Evolutionary conservation across 2,113 vertebrate genomes (phyloP).

Genomic region (Vulpes vulpes): DNA sequence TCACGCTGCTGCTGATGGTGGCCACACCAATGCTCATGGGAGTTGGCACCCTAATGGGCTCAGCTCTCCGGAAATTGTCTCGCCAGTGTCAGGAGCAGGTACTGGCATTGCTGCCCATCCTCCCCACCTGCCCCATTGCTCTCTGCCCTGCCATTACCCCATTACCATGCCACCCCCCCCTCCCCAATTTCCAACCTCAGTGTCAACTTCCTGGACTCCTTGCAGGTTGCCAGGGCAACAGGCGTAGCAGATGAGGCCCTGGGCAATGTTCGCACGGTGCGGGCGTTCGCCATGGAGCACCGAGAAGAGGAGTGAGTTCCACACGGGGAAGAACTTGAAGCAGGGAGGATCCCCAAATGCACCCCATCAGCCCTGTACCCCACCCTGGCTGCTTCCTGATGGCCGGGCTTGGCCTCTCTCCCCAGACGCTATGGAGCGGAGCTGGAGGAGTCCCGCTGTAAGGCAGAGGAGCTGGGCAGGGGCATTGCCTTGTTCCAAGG

Average conservation of each 20-base stretch:
- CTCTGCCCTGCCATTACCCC: neutral
- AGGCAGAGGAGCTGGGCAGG: conserved; percentile 93
- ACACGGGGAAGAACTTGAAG: accelerated
- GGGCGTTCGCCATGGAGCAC: conserved; percentile 97
- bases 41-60: conserved; percentile 91
- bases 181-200: accelerated
- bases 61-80: conserved; percentile 93
- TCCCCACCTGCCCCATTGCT: neutral
- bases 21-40: conserved; percentile 93
- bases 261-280: conserved; percentile 95
- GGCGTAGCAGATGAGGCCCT: conserved; percentile 95
- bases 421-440: conserved; percentile 91
- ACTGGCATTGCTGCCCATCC: accelerated
- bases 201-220: neutral
- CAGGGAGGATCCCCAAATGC: neutral
- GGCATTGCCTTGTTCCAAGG: conserved; percentile 98
- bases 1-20: conserved; percentile 92
- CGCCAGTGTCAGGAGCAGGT: conserved; percentile 96
- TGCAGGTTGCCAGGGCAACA: conserved; percentile 94
- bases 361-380: accelerated
- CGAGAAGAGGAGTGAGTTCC: conserved; percentile 88
- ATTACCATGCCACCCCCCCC: too few species aligned
- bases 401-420: neutral
- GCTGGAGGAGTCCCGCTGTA: conserved; percentile 90
- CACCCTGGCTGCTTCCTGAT: neutral